Evolutionary conservation across 2,113 vertebrate species (phyloP), one percentile per base, ranked within the genome.

Genomic region (Uropsilus gracilis): DNA sequence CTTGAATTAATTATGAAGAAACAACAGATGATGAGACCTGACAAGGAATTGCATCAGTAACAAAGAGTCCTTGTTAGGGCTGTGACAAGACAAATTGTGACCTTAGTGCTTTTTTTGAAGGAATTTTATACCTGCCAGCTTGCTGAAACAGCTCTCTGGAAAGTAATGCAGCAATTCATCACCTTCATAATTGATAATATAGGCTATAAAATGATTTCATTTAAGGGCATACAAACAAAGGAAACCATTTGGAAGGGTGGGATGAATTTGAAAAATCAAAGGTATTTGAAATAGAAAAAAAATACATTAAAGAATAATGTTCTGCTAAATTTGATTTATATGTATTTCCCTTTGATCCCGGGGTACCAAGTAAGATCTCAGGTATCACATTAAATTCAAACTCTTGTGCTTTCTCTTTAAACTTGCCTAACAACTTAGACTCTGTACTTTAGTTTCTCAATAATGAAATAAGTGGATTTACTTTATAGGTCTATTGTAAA

Each of bases 1-100:
- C 89, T 97, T 90, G 89, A 98, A 95, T 95, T 98, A 98, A 98
- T 98, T 98, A 94, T 87, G 84, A 97, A 90, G 81, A 86, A 97
- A 95, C 57, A 97, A 76, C 59, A 55, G 63, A 46, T 48, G 95
- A 93, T 30, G 46, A 59, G 57, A 89, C 78, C 94, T 97, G 96
- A 97, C 97, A 97, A 92, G 77, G 83, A 95, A 63, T 46, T 95
- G 68, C 14, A 64, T 96, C 96, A 95, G 86, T 42, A 89, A 84
- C 59, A 81, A 92, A 96, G 78, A 61, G 64, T 95, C 82, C 95
- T 66, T 98, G 73, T 96, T 93, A 80, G 85, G 84, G 46, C 91
- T 82, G 16, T 90, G 55, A 96, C 76, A 96, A 98, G 91, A 92
- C 26, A 95, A 97, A 94, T 94, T 3, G 0, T 95, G 97, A 98